Evolutionary conservation across 2,888 invertebrate species (phyloP).

Genomic region (Bellardia pandia): DNA sequence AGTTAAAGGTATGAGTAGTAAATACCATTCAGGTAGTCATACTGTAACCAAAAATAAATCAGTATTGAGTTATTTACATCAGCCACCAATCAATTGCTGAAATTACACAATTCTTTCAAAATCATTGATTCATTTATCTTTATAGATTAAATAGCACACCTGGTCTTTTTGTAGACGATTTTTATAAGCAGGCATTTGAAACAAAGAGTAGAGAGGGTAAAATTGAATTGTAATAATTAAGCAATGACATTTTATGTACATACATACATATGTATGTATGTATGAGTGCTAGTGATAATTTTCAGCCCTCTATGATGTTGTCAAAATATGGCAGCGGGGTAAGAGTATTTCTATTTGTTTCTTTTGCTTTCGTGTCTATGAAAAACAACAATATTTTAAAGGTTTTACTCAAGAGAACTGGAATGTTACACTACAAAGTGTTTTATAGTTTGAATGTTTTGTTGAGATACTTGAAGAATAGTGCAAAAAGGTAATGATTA

Average conservation of each 20-base stretch:
- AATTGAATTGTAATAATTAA: slow-evolving; percentile 7
- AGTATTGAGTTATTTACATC: neutral
- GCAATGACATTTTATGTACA: slow-evolving; percentile 6
- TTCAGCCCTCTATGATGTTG: slow-evolving; percentile 59
- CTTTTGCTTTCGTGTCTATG: neutral
- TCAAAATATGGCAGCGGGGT: slow-evolving; percentile 56
- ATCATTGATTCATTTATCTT: neutral
- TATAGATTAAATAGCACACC: slow-evolving; percentile 24
- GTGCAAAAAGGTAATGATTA: slow-evolving; percentile 4
- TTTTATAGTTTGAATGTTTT: slow-evolving; percentile 18
- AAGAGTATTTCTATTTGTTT: neutral
- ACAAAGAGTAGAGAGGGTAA: neutral
- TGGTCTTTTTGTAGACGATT: slow-evolving; percentile 20
- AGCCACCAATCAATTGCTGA: slow-evolving; percentile 27
- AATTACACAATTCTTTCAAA: neutral
- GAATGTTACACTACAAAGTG: neutral
- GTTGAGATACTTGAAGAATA: neutral
- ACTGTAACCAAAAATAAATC: neutral
- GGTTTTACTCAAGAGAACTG: neutral
- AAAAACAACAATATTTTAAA: neutral
- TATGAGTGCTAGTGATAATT: slow-evolving; percentile 8
- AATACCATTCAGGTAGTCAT: neutral
- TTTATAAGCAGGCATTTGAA: neutral
- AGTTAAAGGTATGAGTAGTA: neutral
- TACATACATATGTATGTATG: too few relatives aligned